Conservation (phyloP, 2,797 vertebrate genomes). For the Rachycentron canadum region DNA sequence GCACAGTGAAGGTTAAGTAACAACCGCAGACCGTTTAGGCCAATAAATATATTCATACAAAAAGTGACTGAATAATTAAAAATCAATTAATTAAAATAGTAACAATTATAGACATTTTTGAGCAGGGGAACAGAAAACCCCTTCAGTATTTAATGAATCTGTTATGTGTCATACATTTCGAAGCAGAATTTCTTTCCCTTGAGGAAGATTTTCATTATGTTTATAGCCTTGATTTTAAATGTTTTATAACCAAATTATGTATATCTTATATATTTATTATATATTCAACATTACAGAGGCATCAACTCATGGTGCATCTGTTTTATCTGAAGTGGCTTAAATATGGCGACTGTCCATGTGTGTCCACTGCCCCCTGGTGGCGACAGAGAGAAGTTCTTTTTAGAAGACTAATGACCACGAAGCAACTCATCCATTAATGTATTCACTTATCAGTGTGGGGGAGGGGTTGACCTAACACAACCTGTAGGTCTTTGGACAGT, state of each 20-base stretch:
- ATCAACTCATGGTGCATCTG: neutral
- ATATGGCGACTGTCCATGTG: neutral
- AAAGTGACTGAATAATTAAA: too few species aligned
- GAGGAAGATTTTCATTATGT: neutral
- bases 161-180: neutral
- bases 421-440: too few species aligned
- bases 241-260: neutral
- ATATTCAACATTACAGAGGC: neutral
- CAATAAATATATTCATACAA: too few species aligned
- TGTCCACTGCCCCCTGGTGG: conserved; percentile 57
- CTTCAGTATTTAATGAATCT: neutral
- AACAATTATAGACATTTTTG: neutral
- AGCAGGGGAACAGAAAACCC: neutral
- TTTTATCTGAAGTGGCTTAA: neutral
- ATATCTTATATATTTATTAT: neutral
- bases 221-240: neutral
- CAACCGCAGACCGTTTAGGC: too few species aligned
- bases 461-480: too few species aligned
- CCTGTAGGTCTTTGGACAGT: too few species aligned
- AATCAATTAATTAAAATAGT: too few species aligned
- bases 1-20: neutral
- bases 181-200: neutral
- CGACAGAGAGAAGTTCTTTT: neutral
- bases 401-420: neutral
- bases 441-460: too few species aligned